Evolutionary conservation across 35 echinoderm and acorn worm genomes (phyloP).

Genomic region (Diadema setosum): DNA sequence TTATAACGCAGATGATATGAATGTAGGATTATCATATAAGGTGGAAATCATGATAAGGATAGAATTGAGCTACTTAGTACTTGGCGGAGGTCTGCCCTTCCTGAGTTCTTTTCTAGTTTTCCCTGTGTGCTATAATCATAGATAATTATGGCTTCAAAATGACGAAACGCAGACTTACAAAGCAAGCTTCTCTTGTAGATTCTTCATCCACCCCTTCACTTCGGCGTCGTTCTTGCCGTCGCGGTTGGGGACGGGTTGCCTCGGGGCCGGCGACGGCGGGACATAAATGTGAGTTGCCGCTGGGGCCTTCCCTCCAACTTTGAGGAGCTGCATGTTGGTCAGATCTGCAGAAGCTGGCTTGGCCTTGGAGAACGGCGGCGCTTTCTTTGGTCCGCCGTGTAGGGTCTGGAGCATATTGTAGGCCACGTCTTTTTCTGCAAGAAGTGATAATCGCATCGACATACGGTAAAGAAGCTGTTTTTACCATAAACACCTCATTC

Average conservation of each 20-base stretch:
- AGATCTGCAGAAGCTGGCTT: not conserved
- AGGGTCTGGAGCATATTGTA: conserved; percentile 50
- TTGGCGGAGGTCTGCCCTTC: too few species aligned
- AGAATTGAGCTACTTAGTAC: too few species aligned
- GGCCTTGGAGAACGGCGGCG: not conserved
- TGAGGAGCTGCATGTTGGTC: not conserved
- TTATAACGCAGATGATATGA: too few species aligned
- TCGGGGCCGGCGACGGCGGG: conserved; percentile 46
- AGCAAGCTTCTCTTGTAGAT: conserved; percentile 35
- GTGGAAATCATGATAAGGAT: too few species aligned
- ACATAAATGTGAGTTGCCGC: conserved; percentile 40
- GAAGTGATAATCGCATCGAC: not conserved
- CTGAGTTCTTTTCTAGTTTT: too few species aligned
- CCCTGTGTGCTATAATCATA: too few species aligned
- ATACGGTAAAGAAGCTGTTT: too few species aligned
- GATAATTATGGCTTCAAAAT: too few species aligned
- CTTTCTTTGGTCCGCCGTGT: not conserved
- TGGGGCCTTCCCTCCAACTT: conserved; percentile 6
- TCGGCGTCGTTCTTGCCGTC: conserved; percentile 23
- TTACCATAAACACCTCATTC: too few species aligned
- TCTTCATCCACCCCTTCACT: conserved; percentile 57
- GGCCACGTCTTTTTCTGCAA: conserved; percentile 67
- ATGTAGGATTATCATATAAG: too few species aligned
- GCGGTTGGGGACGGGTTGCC: conserved; percentile 7
- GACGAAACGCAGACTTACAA: conserved; percentile 23